phyloP scores from a whole-genome alignment of 2,797 vertebrate genomes.

The Mus minutoides region DNA sequence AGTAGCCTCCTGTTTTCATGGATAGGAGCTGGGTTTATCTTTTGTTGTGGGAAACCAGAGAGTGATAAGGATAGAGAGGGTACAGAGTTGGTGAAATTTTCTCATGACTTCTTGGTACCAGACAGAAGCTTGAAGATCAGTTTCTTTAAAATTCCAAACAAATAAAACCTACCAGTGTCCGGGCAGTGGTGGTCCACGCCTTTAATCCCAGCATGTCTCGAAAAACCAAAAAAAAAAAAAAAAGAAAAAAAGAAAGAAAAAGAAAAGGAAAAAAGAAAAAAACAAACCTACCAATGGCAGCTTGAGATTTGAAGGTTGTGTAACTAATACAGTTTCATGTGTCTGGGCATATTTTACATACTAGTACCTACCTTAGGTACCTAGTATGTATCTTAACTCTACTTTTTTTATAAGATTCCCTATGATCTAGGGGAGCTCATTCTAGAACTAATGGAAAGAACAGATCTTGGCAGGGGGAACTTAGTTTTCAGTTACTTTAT shows the following conservation, averaged over 20 bases:
- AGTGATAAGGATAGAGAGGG: background rate
- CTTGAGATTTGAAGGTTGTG: slow-evolving; percentile 18
- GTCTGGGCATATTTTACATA: background rate
- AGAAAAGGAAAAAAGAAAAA: no score
- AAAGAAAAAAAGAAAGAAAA: no score
- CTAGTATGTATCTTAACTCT: background rate
- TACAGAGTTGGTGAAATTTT: background rate
- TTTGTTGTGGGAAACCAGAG: background rate
- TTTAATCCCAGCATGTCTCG: no score
- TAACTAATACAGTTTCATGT: background rate
- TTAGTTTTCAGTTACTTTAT: slow-evolving; percentile 48
- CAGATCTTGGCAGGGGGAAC: slow-evolving; percentile 6
- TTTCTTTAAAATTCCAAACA: background rate
- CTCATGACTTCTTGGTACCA: background rate
- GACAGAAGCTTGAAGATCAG: background rate
- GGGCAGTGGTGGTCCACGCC: no score
- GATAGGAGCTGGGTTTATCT: background rate
- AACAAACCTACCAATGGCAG: background rate
- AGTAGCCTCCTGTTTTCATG: background rate
- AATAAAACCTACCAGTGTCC: no score
- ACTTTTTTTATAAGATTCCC: slow-evolving; percentile 49
- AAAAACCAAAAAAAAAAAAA: no score
- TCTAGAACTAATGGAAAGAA: slow-evolving; percentile 46
- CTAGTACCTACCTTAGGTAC: background rate
- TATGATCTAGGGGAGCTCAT: background rate